Evolutionary conservation across 2,113 vertebrate species (phyloP).

Genomic region (Acanthochromis polyacanthus): DNA sequence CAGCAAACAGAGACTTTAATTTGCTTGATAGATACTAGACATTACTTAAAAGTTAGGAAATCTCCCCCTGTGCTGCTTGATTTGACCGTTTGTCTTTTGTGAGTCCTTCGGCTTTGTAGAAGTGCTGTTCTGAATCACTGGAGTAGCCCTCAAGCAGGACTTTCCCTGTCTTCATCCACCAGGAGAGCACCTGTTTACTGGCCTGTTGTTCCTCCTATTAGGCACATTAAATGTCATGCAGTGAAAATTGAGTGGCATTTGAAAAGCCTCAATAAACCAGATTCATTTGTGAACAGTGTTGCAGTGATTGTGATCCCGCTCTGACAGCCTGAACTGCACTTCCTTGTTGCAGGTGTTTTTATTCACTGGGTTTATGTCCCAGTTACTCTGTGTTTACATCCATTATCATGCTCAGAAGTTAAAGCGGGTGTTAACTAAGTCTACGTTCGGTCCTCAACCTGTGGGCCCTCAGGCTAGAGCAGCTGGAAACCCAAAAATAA

Average conservation of each 20-base stretch:
- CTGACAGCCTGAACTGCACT: slow-evolving; percentile 7
- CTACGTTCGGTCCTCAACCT: slow-evolving; percentile 14
- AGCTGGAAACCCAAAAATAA: slow-evolving; percentile 21
- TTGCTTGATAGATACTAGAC: not conserved
- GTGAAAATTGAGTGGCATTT: slow-evolving; percentile 4
- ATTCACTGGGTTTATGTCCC: not conserved
- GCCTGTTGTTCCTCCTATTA: slow-evolving; percentile 21
- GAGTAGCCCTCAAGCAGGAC: slow-evolving; percentile 4
- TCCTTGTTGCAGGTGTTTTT: slow-evolving; percentile 9
- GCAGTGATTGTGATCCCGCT: slow-evolving; percentile 5
- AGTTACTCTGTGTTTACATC: slow-evolving; percentile 10
- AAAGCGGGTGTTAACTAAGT: slow-evolving; percentile 10
- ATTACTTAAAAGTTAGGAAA: not conserved
- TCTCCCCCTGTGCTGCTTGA: not conserved
- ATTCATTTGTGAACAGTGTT: slow-evolving; percentile 2
- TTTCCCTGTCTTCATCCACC: not conserved
- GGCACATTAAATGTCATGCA: slow-evolving; percentile 21
- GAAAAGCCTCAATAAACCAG: slow-evolving; percentile 6
- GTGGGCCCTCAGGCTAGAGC: slow-evolving; percentile 3
- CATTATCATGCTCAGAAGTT: slow-evolving; percentile 12
- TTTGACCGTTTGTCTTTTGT: not conserved
- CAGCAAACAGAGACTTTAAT: too few relatives aligned
- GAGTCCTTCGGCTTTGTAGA: not conserved
- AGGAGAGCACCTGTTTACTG: slow-evolving; percentile 25
- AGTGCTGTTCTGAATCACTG: not conserved